Evolutionary conservation across 2,113 vertebrate genomes (phyloP).

Genomic region (Anoura caudifer): DNA sequence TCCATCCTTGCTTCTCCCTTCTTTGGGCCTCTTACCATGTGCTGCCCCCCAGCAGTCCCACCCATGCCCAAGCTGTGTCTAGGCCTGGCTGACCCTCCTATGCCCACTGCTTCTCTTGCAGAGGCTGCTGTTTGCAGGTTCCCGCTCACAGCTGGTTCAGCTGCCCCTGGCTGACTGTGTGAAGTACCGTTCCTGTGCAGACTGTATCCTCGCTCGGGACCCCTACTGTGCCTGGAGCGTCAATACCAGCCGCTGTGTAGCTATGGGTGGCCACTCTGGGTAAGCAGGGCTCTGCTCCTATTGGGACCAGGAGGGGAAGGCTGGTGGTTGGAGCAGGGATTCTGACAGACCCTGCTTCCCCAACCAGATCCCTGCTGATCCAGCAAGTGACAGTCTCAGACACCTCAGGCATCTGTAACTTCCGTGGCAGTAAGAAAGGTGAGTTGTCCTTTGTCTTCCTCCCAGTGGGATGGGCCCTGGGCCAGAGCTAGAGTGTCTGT

Average conservation of each 20-base stretch:
- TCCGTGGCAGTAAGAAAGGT: constrained; percentile 78
- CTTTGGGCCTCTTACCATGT: too few relatives aligned
- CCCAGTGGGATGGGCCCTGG: not conserved
- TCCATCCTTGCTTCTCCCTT: not conserved
- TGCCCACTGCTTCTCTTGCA: constrained; percentile 62
- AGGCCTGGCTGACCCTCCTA: not conserved
- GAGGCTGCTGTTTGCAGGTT: constrained; percentile 95
- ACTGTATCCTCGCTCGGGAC: constrained; percentile 94
- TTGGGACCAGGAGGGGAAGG: not conserved
- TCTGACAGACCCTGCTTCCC: not conserved
- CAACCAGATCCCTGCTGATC: constrained; percentile 74
- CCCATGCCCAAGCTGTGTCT: accelerated
- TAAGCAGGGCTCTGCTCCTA: constrained; percentile 77
- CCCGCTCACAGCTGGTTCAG: constrained; percentile 90
- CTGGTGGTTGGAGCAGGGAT: too few relatives aligned
- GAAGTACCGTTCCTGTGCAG: constrained; percentile 92
- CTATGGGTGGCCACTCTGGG: constrained; percentile 85
- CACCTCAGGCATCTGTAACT: constrained; percentile 68
- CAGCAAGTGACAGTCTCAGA: constrained; percentile 75
- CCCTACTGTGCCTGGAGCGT: constrained; percentile 95
- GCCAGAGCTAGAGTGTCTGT: not conserved
- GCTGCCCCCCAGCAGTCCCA: accelerated
- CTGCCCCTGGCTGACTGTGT: constrained; percentile 92
- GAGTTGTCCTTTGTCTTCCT: not conserved
- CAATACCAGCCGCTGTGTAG: constrained; percentile 89